phyloP scores from a whole-genome alignment of 37 sponge, comb jelly and placozoan genomes.

The Amphimedon queenslandica region DNA sequence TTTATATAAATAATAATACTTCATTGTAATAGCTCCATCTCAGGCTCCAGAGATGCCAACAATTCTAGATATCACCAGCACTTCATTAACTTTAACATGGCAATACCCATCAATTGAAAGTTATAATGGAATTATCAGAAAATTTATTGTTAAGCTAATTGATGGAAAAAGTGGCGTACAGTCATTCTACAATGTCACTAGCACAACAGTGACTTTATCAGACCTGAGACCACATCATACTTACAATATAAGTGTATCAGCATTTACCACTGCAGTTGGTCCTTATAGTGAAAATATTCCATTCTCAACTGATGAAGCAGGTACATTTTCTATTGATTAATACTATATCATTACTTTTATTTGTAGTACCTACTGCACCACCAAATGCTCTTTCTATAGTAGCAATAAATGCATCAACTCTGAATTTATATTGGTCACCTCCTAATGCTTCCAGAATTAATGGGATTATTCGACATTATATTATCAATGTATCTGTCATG shows the following conservation, averaged over 20 bases:
- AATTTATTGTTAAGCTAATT: not conserved
- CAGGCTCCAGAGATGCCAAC: conserved; percentile 7
- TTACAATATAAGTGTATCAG: not conserved
- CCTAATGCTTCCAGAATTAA: not conserved
- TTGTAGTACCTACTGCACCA: not conserved
- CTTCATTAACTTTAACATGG: conserved; percentile 6
- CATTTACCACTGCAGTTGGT: not conserved
- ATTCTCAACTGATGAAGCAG: not conserved
- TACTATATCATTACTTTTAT: not conserved
- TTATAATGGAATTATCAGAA: not conserved
- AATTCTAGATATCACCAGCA: not conserved
- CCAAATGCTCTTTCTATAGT: not conserved
- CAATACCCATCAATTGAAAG: not conserved
- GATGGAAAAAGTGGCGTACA: not conserved
- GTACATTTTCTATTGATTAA: not conserved
- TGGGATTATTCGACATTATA: conserved; percentile 25
- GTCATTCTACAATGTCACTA: not conserved
- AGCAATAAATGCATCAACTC: not conserved
- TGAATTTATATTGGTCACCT: not conserved
- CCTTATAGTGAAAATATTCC: not conserved
- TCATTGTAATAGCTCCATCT: not conserved
- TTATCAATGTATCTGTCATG: not conserved
- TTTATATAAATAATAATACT: not conserved
- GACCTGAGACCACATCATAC: not conserved
- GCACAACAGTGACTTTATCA: not conserved